These are phyloP conservation scores for Drosophila algonquin DNA, from an alignment of 2,888 invertebrate genomes.

Conservation along the genomic window DNA sequence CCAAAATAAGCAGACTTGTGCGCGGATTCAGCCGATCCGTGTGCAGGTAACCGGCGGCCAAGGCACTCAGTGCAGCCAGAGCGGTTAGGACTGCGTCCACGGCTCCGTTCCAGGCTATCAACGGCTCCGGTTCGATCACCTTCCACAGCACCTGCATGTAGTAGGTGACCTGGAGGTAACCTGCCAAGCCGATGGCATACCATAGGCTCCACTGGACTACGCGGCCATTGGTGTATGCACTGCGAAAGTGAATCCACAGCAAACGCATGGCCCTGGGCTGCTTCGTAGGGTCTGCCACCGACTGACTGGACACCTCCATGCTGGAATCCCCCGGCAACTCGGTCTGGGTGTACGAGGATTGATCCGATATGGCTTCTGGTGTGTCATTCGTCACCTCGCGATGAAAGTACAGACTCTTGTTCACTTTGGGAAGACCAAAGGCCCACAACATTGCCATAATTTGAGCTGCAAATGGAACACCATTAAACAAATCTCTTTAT, in stretches of 20 bases:
- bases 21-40: conserved; percentile 78
- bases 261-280: conserved; percentile 73
- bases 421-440: conserved; percentile 87
- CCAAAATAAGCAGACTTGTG: conserved; percentile 84
- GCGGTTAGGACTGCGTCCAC: conserved; percentile 91
- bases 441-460: conserved; percentile 87
- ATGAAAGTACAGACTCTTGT: conserved; percentile 88
- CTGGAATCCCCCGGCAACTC: conserved; percentile 21
- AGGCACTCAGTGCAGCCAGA: conserved; percentile 87
- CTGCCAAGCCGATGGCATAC: conserved; percentile 90
- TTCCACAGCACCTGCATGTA: conserved; percentile 91
- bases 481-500: too few species aligned
- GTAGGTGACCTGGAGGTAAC: conserved; percentile 88
- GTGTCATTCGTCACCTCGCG: conserved; percentile 50
- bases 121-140: conserved; percentile 83
- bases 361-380: conserved; percentile 13
- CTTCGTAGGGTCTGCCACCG: background rate
- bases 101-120: conserved; percentile 88
- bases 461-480: conserved; percentile 84
- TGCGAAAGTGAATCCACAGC: conserved; percentile 86
- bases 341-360: conserved; percentile 9
- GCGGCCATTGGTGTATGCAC: conserved; percentile 86
- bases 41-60: conserved; percentile 85
- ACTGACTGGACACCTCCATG: background rate
- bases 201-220: conserved; percentile 91